These are phyloP conservation scores for Drosophila pseudoobscura DNA, from an alignment of 1,140 invertebrate species.

Conservation along the genomic window DNA sequence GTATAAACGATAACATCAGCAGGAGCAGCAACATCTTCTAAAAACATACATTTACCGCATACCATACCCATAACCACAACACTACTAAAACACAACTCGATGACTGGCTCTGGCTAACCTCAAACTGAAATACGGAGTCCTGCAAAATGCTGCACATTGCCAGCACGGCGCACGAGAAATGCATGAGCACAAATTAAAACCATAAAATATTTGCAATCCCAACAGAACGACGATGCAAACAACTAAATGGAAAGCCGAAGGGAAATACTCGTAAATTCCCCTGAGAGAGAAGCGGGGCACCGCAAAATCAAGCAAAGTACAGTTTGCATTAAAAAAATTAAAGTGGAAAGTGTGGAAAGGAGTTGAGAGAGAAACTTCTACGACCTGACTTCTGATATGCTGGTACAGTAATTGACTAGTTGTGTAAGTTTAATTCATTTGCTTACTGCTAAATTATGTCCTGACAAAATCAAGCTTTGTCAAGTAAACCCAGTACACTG, in stretches of 20 bases:
- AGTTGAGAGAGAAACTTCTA: background rate
- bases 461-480: no score
- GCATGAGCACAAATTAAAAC: conserved; percentile 66
- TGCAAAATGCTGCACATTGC: conserved; percentile 51
- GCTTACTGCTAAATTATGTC: no score
- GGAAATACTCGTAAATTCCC: conserved; percentile 55
- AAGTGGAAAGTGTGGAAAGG: conserved; percentile 11
- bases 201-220: conserved; percentile 80
- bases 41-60: conserved; percentile 4
- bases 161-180: conserved; percentile 28
- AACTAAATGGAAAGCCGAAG: conserved; percentile 45
- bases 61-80: conserved; percentile 3
- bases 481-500: no score
- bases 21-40: no score
- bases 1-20: no score
- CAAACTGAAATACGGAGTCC: conserved; percentile 36
- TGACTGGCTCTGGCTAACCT: conserved; percentile 20
- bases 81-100: conserved; percentile 2
- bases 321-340: conserved; percentile 50
- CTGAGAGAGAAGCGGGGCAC: conserved; percentile 30
- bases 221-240: conserved; percentile 38
- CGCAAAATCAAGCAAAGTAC: conserved; percentile 43
- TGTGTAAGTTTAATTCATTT: no score
- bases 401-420: no score
- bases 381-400: background rate